Conservation (phyloP, 2,113 vertebrate genomes). For the Melierax canorus region DNA sequence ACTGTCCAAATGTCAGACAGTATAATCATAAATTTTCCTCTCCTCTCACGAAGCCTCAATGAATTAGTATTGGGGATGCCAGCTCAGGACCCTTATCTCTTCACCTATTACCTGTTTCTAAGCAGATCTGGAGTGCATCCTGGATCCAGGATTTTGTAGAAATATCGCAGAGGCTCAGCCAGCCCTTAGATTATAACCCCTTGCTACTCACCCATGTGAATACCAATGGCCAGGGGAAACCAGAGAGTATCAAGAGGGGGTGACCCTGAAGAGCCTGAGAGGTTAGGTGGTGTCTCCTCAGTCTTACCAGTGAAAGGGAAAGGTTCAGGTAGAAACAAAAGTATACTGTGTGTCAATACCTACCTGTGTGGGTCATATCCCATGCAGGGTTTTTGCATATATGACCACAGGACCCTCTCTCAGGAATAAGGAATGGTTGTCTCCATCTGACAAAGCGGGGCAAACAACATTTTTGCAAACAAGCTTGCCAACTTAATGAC, state of each 20-base stretch:
- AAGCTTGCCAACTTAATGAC: neutral
- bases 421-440: neutral
- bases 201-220: neutral
- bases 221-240: neutral
- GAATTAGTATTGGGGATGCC: neutral
- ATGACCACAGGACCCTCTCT: neutral
- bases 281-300: neutral
- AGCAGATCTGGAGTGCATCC: neutral
- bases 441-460: neutral
- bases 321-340: neutral
- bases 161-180: neutral
- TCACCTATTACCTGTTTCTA: neutral
- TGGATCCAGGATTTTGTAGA: neutral
- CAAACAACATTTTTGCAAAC: neutral
- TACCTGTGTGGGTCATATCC: neutral
- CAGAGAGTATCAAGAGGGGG: accelerated
- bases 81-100: neutral
- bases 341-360: neutral
- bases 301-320: neutral
- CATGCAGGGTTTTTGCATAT: accelerated
- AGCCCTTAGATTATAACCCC: neutral
- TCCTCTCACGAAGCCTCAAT: neutral
- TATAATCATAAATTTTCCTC: neutral
- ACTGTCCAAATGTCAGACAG: neutral
- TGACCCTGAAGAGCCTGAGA: neutral